Evolutionary conservation across 2,113 vertebrate species (phyloP).

Genomic region (Engystomops pustulosus): DNA sequence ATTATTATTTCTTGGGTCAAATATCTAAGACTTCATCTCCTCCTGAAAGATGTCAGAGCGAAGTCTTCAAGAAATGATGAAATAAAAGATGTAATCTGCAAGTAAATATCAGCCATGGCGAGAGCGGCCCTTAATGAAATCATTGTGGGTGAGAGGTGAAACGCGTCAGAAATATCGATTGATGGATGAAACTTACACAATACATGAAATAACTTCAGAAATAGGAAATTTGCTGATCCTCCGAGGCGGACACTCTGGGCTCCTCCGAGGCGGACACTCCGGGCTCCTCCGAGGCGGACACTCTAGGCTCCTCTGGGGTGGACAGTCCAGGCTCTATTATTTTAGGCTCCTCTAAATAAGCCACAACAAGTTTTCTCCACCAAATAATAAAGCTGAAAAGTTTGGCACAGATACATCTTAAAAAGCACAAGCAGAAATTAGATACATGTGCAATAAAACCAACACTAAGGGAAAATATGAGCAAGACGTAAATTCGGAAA

Average conservation of each 20-base stretch:
- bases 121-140: conserved; percentile 46
- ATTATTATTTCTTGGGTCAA: not conserved
- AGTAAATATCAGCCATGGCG: conserved; percentile 56
- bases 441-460: no score
- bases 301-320: not conserved
- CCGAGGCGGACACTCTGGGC: not conserved
- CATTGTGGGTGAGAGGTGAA: conserved; percentile 57
- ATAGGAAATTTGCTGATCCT: not conserved
- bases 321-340: no score
- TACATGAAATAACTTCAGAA: not conserved
- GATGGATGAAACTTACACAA: conserved; percentile 8
- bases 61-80: not conserved
- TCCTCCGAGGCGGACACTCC: not conserved
- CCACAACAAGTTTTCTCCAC: no score
- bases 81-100: conserved; percentile 6
- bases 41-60: not conserved
- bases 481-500: no score
- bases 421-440: no score
- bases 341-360: no score
- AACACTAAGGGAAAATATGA: no score
- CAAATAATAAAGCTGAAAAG: no score
- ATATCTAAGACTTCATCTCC: no score
- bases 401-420: no score
- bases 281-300: not conserved
- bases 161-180: conserved; percentile 55